Conservation (phyloP, 2,797 vertebrate species). For the Poeciliopsis presidionis region DNA sequence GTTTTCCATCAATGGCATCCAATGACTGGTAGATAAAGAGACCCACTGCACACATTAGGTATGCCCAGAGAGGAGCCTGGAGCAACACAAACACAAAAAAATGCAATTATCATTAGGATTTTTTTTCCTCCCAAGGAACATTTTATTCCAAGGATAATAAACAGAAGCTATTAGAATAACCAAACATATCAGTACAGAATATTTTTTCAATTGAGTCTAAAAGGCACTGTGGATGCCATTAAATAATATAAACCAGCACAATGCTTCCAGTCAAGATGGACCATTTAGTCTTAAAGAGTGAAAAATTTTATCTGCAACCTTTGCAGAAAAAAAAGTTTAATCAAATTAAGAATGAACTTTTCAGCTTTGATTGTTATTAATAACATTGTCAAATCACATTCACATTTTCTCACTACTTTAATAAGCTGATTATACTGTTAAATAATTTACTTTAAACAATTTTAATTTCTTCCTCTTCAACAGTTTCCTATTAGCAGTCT, state of each 20-base stretch:
- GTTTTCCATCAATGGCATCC: constrained; percentile 98
- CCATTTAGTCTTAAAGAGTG: no score
- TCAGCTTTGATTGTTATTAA: not conserved
- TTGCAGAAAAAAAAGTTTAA: no score
- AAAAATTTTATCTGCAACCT: no score
- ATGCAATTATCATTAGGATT: not conserved
- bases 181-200: not conserved
- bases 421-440: not conserved
- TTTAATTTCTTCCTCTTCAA: not conserved
- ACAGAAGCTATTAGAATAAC: not conserved
- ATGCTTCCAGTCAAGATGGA: no score
- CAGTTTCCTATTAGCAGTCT: not conserved
- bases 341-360: not conserved
- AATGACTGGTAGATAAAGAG: constrained; percentile 97
- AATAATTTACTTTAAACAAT: not conserved
- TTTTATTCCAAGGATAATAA: not conserved
- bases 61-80: constrained; percentile 95
- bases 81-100: not conserved
- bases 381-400: not conserved
- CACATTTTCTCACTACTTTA: not conserved
- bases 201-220: not conserved
- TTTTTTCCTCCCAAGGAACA: no score
- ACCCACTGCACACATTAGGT: constrained; percentile 92
- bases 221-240: not conserved
- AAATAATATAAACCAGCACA: not conserved